phyloP scores from a whole-genome alignment of 2,113 vertebrate genomes.

The Tragelaphus buxtoni region DNA sequence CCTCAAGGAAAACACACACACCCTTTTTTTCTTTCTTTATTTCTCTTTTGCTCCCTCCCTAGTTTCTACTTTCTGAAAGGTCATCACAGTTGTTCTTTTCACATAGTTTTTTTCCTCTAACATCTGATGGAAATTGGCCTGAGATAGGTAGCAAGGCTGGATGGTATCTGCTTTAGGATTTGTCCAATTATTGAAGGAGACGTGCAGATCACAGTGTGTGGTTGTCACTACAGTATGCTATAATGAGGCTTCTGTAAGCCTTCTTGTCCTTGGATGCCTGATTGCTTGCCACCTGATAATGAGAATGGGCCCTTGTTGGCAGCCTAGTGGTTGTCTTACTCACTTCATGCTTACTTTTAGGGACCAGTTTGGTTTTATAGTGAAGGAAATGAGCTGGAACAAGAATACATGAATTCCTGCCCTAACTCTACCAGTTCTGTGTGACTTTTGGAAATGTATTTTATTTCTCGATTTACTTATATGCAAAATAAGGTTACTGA shows the following conservation, averaged over 20 bases:
- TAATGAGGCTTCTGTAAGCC: background rate
- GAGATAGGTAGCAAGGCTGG: background rate
- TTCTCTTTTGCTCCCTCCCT: background rate
- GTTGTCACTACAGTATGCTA: background rate
- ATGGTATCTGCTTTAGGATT: background rate
- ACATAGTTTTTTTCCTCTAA: constrained; percentile 32
- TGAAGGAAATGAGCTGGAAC: background rate
- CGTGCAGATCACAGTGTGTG: background rate
- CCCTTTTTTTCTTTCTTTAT: background rate
- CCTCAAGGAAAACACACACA: constrained; percentile 64
- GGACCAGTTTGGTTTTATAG: background rate
- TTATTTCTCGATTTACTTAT: background rate
- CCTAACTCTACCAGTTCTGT: background rate
- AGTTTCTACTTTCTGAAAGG: constrained; percentile 36
- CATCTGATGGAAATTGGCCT: background rate
- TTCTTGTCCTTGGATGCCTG: background rate
- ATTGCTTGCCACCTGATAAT: background rate
- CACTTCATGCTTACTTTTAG: background rate
- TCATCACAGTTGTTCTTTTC: constrained; percentile 35
- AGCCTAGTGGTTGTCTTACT: background rate
- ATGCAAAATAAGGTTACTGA: background rate
- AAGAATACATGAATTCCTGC: background rate
- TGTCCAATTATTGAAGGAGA: background rate
- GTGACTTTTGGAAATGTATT: background rate
- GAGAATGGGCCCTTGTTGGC: background rate